phyloP scores from a whole-genome alignment of 1,140 invertebrate species.

The Agrypnia vestita region DNA sequence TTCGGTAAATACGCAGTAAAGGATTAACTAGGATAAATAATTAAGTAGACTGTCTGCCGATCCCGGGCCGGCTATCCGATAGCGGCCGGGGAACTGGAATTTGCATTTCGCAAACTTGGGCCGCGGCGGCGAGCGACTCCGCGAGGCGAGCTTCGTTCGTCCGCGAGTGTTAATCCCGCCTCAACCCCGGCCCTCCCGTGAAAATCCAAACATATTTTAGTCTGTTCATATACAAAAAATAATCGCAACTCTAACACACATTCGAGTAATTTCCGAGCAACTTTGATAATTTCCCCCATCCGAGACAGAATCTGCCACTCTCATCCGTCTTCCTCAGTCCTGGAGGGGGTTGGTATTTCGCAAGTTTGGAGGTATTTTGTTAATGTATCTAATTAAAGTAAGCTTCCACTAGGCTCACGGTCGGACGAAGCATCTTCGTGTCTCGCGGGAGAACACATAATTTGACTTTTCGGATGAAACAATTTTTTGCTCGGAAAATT shows the following conservation, averaged over 20 bases:
- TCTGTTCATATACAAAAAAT: too few species aligned
- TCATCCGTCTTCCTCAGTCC: slow-evolving; percentile 13
- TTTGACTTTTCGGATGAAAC: too few species aligned
- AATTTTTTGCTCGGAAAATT: too few species aligned
- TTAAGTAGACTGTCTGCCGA: slow-evolving; percentile 50
- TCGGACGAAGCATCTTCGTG: too few species aligned
- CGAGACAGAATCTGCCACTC: background rate
- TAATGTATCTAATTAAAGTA: slow-evolving; percentile 32
- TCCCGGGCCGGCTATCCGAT: slow-evolving; percentile 9
- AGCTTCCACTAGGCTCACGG: background rate
- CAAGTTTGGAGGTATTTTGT: background rate
- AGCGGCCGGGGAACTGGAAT: background rate
- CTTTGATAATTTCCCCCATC: too few species aligned
- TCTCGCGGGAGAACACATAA: too few species aligned
- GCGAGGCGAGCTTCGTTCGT: too few species aligned
- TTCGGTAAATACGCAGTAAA: slow-evolving; percentile 46
- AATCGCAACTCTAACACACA: too few species aligned
- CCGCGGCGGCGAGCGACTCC: background rate
- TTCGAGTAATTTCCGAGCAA: too few species aligned
- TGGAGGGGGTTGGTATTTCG: background rate
- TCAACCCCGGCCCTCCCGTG: too few species aligned
- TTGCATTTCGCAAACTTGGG: too few species aligned
- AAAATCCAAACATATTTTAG: too few species aligned
- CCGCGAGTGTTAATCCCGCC: background rate
- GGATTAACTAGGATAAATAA: slow-evolving; percentile 59